phyloP scores from a whole-genome alignment of 2,888 invertebrate species.

The Gastracanthus pulcherrimus region DNA sequence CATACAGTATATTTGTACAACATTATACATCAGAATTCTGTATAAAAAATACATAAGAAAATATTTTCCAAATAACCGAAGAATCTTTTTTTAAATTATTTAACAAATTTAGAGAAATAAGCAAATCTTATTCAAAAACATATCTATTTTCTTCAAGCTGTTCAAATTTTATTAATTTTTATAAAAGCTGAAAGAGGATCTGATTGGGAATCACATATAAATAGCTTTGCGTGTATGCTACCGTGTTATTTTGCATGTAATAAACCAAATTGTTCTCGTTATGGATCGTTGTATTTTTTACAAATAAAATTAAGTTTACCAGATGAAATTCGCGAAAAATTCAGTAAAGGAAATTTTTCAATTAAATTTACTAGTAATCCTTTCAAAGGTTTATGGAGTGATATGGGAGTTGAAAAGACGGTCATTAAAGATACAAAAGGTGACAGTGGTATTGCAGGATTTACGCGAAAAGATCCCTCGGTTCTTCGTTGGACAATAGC shows the following conservation, averaged over 20 bases:
- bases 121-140: neutral
- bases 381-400: constrained; percentile 13
- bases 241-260: constrained; percentile 7
- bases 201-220: neutral
- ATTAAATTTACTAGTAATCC: neutral
- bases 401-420: constrained; percentile 6
- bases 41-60: neutral
- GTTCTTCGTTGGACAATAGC: constrained; percentile 15
- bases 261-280: constrained; percentile 23
- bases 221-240: neutral
- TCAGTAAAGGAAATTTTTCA: neutral
- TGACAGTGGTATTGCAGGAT: neutral
- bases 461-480: constrained; percentile 7
- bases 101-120: neutral
- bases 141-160: neutral
- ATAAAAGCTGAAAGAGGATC: constrained; percentile 4
- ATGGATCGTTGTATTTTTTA: neutral
- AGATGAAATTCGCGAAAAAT: neutral
- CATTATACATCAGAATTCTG: neutral
- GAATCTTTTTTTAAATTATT: neutral
- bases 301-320: neutral
- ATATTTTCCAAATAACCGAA: too few relatives aligned
- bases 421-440: constrained; percentile 25
- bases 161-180: neutral
- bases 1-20: neutral